phyloP scores from a whole-genome alignment of 92 coral and sea anemone genomes.

The Parazoanthus darwini region DNA sequence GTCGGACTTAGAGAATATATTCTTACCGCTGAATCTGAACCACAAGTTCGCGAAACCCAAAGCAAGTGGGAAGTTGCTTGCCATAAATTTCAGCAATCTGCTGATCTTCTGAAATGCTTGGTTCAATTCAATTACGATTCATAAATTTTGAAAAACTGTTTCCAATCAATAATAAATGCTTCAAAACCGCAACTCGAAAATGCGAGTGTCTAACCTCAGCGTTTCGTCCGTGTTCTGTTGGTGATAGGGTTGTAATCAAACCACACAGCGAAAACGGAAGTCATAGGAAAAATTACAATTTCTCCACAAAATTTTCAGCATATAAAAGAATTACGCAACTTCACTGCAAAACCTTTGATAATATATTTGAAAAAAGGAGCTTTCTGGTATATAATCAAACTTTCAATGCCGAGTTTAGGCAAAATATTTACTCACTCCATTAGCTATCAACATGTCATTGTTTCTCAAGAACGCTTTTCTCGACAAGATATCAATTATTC shows the following conservation, averaged over 20 bases:
- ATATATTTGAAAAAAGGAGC: not conserved
- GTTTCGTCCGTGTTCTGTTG: not conserved
- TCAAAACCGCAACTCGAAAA: conserved; percentile 26
- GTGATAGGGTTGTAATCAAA: not conserved
- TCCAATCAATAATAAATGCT: conserved; percentile 33
- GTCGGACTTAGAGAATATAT: not conserved
- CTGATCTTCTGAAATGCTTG: conserved; percentile 12
- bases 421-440: not conserved
- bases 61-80: not conserved
- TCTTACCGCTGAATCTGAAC: not conserved
- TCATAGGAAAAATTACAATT: not conserved
- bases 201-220: not conserved
- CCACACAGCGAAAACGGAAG: not conserved
- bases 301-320: not conserved
- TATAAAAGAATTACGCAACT: not conserved
- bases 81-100: not conserved
- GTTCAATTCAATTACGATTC: conserved; percentile 33
- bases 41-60: not conserved
- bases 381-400: not conserved
- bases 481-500: conserved; percentile 29
- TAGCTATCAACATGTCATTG: not conserved
- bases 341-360: not conserved
- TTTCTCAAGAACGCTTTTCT: conserved; percentile 5
- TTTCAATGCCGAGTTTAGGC: not conserved
- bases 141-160: conserved; percentile 31